Percentiles rank a stretch among this genome's conserved stretches.
Conservation (phyloP, 1,140 invertebrate genomes). For the Panonychus citri region DNA sequence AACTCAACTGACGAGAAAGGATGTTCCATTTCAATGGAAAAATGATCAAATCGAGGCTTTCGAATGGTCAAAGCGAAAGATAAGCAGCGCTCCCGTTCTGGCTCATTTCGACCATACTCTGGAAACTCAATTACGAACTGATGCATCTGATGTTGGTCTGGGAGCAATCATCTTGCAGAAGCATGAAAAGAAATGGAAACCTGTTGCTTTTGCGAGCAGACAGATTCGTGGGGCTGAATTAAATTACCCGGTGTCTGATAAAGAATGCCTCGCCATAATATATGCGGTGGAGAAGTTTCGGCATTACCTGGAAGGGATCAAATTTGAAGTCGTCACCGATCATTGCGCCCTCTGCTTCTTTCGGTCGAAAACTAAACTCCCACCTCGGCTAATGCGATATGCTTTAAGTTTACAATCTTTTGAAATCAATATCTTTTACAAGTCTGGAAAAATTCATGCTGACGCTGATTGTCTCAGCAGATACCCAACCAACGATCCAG, state of each 20-base stretch:
- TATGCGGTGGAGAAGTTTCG: conserved; percentile 26
- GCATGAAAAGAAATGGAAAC: not conserved
- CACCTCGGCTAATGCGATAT: conserved; percentile 6
- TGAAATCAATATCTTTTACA: not conserved
- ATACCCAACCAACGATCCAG: not conserved
- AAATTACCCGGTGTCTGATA: conserved; percentile 21
- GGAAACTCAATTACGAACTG: not conserved
- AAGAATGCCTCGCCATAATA: conserved; percentile 22
- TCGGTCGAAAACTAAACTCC: not conserved
- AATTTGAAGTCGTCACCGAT: conserved; percentile 9
- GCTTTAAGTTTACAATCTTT: not conserved
- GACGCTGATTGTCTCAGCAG: not conserved
- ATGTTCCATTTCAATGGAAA: conserved; percentile 7
- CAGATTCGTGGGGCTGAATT: conserved; percentile 12
- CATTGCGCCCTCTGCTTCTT: not conserved
- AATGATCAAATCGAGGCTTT: not conserved
- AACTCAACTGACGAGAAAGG: conserved; percentile 15
- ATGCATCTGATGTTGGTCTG: not conserved
- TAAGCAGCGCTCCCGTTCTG: not conserved
- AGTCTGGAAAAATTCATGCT: not conserved
- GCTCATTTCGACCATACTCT: too few species aligned
- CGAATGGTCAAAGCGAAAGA: not conserved
- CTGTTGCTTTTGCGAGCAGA: not conserved
- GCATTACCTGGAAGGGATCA: conserved; percentile 23
- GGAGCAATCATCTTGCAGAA: not conserved